Conservation (phyloP, 2,113 vertebrate species). For the Dasyurus viverrinus region DNA sequence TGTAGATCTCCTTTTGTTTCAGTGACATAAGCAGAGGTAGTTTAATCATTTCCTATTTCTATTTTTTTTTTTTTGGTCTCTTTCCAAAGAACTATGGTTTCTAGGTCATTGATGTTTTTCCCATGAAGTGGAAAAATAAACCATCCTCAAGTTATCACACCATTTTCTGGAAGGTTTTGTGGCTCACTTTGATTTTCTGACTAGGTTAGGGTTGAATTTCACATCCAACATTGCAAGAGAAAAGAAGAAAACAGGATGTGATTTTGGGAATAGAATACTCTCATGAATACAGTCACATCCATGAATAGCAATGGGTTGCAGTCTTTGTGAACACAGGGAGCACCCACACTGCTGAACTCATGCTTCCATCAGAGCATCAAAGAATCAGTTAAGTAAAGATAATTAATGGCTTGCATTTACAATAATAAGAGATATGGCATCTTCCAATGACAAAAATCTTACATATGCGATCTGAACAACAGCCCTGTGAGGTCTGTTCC, state of each 20-base stretch:
- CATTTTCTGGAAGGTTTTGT: constrained; percentile 57
- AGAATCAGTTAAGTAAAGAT: background rate
- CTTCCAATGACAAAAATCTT: background rate
- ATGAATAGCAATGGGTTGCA: background rate
- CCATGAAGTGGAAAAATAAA: constrained; percentile 60
- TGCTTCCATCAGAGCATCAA: background rate
- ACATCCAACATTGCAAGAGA: constrained; percentile 11
- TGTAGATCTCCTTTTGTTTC: constrained; percentile 23
- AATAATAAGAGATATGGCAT: background rate
- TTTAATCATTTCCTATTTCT: constrained; percentile 54
- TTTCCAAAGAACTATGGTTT: constrained; percentile 56
- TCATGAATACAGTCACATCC: background rate
- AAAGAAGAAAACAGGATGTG: constrained; percentile 16
- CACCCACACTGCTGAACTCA: background rate
- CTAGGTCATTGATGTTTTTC: constrained; percentile 60
- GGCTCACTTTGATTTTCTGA: constrained; percentile 39
- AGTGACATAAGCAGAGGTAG: constrained; percentile 34
- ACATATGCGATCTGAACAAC: background rate
- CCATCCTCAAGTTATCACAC: constrained; percentile 33
- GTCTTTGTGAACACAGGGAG: background rate
- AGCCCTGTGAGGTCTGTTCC: background rate
- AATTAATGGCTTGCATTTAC: background rate
- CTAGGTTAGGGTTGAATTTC: constrained; percentile 20
- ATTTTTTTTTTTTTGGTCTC: constrained; percentile 58
- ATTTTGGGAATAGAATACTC: constrained; percentile 12